Conservation (phyloP, 2,113 vertebrate species). For the Lasiurus cinereus region DNA sequence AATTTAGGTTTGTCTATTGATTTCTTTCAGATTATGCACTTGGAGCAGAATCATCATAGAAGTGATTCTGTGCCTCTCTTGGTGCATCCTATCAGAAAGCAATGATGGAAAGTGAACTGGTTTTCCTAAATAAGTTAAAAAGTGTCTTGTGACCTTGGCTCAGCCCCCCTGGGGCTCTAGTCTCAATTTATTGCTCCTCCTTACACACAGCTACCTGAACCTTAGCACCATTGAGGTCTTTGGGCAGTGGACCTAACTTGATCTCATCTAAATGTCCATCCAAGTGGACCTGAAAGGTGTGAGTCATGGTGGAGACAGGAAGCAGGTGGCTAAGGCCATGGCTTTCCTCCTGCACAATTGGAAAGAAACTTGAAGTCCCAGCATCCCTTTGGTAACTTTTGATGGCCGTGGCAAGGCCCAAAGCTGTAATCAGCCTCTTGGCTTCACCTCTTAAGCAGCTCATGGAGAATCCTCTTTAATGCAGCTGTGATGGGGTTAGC, state of each 20-base stretch:
- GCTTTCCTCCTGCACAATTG: conserved; percentile 69
- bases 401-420: conserved; percentile 69
- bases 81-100: neutral
- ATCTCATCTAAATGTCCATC: conserved; percentile 58
- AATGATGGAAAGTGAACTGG: neutral
- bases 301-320: conserved; percentile 78
- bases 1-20: neutral
- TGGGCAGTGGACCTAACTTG: conserved; percentile 52
- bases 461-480: conserved; percentile 78
- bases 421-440: conserved; percentile 78
- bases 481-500: conserved; percentile 82
- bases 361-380: conserved; percentile 77
- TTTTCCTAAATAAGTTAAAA: conserved; percentile 61
- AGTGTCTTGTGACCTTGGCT: neutral
- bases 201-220: conserved; percentile 34
- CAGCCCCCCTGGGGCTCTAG: neutral
- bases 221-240: conserved; percentile 23
- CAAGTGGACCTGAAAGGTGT: conserved; percentile 76
- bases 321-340: conserved; percentile 74
- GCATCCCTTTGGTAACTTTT: conserved; percentile 77
- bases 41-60: neutral
- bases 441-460: conserved; percentile 72
- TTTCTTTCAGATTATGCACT: conserved; percentile 4
- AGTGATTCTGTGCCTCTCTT: neutral
- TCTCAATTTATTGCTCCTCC: neutral